phyloP scores from a whole-genome alignment of 2,888 invertebrate species.

The Perizoma flavofasciatum region DNA sequence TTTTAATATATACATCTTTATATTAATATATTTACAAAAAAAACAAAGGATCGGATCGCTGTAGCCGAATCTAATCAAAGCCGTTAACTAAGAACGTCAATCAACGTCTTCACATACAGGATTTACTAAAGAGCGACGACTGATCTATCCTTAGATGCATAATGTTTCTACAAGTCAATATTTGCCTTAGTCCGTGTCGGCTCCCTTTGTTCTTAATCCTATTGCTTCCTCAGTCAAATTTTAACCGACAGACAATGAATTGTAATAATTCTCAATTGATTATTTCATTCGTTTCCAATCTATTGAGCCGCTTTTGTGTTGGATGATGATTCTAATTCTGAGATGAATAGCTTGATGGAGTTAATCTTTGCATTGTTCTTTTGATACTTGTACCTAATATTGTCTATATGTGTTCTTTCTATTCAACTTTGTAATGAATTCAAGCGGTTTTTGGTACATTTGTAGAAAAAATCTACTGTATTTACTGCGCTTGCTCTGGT shows the following conservation, averaged over 20 bases:
- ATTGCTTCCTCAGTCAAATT: constrained; percentile 66
- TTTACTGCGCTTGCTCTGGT: neutral
- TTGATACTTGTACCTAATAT: constrained; percentile 29
- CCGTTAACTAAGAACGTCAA: constrained; percentile 57
- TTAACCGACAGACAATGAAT: constrained; percentile 72
- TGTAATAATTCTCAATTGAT: constrained; percentile 79
- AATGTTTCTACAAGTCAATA: constrained; percentile 83
- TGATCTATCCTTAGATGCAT: constrained; percentile 47
- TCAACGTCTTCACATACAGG: constrained; percentile 60
- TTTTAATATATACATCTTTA: too few species aligned
- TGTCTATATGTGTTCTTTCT: constrained; percentile 13
- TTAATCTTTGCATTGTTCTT: constrained; percentile 64
- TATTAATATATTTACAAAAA: too few species aligned
- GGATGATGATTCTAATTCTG: constrained; percentile 63
- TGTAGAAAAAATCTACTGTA: neutral
- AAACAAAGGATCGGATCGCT: too few species aligned
- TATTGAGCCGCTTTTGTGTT: constrained; percentile 64
- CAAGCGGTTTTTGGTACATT: neutral
- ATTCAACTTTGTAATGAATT: constrained; percentile 26
- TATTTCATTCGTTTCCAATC: constrained; percentile 70
- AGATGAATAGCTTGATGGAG: constrained; percentile 50
- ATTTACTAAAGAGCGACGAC: constrained; percentile 13
- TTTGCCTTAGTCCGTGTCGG: constrained; percentile 76
- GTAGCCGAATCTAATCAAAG: constrained; percentile 8
- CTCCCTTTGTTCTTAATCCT: constrained; percentile 76